A percentile compares a stretch with the other conserved stretches of the same genome.
Evolutionary conservation across 35 echinoderm and acorn worm genomes (phyloP).

Genomic region (Holothuria glaberrima): DNA sequence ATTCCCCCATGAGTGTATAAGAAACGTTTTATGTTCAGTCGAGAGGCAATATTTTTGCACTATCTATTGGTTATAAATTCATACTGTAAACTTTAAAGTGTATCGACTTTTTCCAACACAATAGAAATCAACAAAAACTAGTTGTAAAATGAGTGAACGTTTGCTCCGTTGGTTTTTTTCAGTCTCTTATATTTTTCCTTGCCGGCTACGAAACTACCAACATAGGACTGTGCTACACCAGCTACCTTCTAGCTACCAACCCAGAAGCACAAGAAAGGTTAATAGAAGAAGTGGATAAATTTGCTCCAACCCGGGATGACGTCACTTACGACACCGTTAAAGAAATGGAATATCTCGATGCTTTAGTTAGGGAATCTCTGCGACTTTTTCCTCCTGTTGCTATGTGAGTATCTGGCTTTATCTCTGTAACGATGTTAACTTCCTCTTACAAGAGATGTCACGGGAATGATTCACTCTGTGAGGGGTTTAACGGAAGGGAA

Average conservation of each 20-base stretch:
- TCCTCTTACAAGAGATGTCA: too few species aligned
- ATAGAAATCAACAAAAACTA: too few species aligned
- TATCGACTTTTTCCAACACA: too few species aligned
- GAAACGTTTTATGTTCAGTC: too few species aligned
- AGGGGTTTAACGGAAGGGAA: too few species aligned
- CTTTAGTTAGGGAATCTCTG: slow-evolving; percentile 73
- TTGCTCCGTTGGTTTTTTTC: neutral
- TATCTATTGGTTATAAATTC: too few species aligned
- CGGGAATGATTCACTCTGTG: too few species aligned
- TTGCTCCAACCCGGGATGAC: slow-evolving; percentile 24
- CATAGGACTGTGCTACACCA: slow-evolving; percentile 56
- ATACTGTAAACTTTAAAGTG: too few species aligned
- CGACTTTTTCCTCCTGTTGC: slow-evolving; percentile 71
- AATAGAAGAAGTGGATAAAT: slow-evolving; percentile 64
- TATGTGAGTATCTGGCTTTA: slow-evolving; percentile 44
- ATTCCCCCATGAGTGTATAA: too few species aligned
- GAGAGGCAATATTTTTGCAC: too few species aligned
- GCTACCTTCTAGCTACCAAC: slow-evolving; percentile 74
- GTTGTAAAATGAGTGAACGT: too few species aligned
- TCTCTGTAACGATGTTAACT: too few species aligned
- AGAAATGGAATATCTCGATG: slow-evolving; percentile 87
- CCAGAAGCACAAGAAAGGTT: slow-evolving; percentile 63
- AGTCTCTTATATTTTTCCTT: slow-evolving; percentile 75
- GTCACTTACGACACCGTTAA: slow-evolving; percentile 63
- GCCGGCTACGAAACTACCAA: slow-evolving; percentile 86